Evolutionary conservation across 1,140 invertebrate species (phyloP).

Genomic region (Acromyrmex charruanus): DNA sequence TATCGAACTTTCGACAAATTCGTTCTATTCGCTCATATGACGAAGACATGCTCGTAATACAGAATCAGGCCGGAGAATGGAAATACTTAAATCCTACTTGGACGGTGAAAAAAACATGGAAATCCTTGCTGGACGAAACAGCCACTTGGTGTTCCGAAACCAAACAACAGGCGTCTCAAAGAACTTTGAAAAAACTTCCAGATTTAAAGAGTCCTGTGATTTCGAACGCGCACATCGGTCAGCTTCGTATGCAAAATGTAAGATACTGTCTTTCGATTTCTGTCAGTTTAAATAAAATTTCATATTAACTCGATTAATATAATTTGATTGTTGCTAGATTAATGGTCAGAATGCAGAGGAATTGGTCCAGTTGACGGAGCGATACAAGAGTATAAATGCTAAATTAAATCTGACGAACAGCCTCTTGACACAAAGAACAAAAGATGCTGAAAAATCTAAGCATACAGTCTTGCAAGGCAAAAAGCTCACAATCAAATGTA

Average conservation of each 20-base stretch:
- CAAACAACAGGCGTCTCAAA: slow-evolving; percentile 41
- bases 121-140: slow-evolving; percentile 69
- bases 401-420: slow-evolving; percentile 36
- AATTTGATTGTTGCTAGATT: slow-evolving; percentile 62
- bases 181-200: slow-evolving; percentile 19
- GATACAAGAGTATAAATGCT: slow-evolving; percentile 54
- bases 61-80: slow-evolving; percentile 59
- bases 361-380: slow-evolving; percentile 64
- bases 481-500: slow-evolving; percentile 68
- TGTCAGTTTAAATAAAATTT: slow-evolving; percentile 6
- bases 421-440: not conserved
- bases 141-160: slow-evolving; percentile 72
- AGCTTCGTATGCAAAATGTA: slow-evolving; percentile 65
- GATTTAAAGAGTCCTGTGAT: slow-evolving; percentile 63
- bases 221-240: slow-evolving; percentile 60
- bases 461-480: slow-evolving; percentile 15
- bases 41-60: slow-evolving; percentile 41
- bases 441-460: not conserved
- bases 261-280: slow-evolving; percentile 21
- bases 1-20: slow-evolving; percentile 39
- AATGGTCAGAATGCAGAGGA: slow-evolving; percentile 69
- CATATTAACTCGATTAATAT: not conserved
- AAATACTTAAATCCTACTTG: slow-evolving; percentile 64
- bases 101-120: slow-evolving; percentile 61
- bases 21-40: not conserved